These are phyloP conservation scores for Platyrinchus mystaceus DNA, from an alignment of 2,797 vertebrate genomes.

Conservation along the genomic window DNA sequence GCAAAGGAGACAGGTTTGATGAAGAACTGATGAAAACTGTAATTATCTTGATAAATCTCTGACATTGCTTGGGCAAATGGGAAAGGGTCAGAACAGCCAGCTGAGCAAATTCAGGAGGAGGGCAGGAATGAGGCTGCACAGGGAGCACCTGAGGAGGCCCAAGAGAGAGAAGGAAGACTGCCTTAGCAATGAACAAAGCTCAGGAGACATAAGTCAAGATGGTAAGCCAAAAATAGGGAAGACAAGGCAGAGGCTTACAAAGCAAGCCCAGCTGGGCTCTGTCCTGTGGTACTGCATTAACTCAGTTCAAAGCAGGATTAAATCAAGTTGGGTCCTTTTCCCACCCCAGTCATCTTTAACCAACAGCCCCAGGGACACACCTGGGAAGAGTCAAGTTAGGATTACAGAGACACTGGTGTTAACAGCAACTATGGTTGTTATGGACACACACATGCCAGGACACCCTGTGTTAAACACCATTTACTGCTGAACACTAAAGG, in stretches of 20 bases:
- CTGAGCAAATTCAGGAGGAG: not conserved
- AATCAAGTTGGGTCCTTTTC: not conserved
- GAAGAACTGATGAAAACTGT: not conserved
- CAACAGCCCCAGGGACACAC: not conserved
- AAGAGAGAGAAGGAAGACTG: not conserved
- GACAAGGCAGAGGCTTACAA: not conserved
- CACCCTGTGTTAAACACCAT: not conserved
- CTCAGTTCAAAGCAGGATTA: not conserved
- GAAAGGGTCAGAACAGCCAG: not conserved
- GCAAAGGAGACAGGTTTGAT: not conserved
- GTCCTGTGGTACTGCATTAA: not conserved
- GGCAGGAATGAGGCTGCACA: not conserved
- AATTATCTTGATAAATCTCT: not conserved
- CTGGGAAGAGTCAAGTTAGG: not conserved
- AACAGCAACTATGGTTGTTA: conserved; percentile 25
- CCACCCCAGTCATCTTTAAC: not conserved
- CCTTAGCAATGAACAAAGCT: not conserved
- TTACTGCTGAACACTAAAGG: not conserved
- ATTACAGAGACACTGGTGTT: conserved; percentile 20
- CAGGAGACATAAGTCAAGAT: conserved; percentile 1
- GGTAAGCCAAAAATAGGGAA: not conserved
- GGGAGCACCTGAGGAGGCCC: not conserved
- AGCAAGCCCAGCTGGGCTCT: not conserved
- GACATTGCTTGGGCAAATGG: not conserved
- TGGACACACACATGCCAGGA: not conserved